These are phyloP conservation scores for Lagorchestes hirsutus DNA, from an alignment of 2,797 vertebrate genomes.

Conservation along the genomic window DNA sequence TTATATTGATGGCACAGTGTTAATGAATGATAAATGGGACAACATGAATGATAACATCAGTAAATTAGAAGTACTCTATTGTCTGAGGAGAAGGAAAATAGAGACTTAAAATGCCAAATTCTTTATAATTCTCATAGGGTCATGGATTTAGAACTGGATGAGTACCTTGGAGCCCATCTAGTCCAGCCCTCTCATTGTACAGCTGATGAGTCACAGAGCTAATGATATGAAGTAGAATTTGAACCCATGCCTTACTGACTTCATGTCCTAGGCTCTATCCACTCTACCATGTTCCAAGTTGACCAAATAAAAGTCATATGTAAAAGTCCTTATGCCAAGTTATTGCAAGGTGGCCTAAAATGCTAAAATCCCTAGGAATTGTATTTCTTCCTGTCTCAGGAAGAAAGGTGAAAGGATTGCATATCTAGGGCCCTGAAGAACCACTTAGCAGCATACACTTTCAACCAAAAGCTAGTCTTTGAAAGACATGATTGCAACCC, in stretches of 20 bases:
- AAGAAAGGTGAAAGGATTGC: neutral
- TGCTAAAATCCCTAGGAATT: neutral
- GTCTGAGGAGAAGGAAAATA: neutral
- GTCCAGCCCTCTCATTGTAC: neutral
- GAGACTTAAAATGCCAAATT: neutral
- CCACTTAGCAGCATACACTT: neutral
- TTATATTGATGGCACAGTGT: neutral
- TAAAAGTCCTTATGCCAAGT: neutral
- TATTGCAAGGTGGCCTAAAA: neutral
- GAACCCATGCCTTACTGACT: neutral
- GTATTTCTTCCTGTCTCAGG: neutral
- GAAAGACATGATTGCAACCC: neutral
- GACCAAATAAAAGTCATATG: neutral
- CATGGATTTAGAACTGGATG: neutral
- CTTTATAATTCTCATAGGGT: neutral
- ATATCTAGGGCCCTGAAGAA: neutral
- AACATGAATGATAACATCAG: neutral
- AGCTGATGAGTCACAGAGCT: neutral
- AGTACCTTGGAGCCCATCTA: neutral
- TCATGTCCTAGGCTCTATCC: neutral
- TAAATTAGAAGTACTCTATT: neutral
- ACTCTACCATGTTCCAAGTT: neutral
- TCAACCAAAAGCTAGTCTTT: neutral
- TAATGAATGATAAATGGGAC: neutral
- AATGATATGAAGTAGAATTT: neutral